Evolutionary conservation across 2,797 vertebrate species (phyloP).

Genomic region (Heteromormyrus szaboi): DNA sequence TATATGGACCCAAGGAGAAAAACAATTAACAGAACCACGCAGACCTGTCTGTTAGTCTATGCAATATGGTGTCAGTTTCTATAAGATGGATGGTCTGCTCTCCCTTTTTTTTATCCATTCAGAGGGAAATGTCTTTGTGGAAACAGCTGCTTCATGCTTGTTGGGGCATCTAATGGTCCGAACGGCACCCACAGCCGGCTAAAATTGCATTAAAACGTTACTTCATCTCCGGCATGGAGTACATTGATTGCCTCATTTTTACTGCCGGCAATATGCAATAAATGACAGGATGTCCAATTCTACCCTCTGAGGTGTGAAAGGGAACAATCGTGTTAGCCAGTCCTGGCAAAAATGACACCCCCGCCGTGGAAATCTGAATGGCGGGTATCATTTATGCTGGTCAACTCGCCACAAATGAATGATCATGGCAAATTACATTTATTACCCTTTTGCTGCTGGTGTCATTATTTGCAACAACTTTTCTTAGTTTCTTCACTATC

Average conservation of each 20-base stretch:
- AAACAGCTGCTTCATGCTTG: conserved; percentile 8
- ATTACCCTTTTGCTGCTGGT: conserved; percentile 18
- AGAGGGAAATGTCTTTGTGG: not conserved
- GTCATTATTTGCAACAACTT: conserved; percentile 20
- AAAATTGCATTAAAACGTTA: conserved; percentile 9
- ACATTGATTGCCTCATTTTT: conserved; percentile 6
- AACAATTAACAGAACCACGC: not conserved
- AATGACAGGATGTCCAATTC: not conserved
- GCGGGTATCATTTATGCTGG: conserved; percentile 9
- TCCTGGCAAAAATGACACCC: not conserved
- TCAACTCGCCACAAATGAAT: conserved; percentile 26
- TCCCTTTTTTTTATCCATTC: not conserved
- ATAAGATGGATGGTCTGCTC: not conserved
- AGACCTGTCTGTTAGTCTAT: not conserved
- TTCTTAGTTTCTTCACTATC: not conserved
- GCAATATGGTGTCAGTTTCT: too few species aligned
- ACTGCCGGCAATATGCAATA: not conserved
- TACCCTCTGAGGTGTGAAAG: not conserved
- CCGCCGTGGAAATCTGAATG: conserved; percentile 1
- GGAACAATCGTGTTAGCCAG: not conserved
- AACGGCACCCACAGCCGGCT: not conserved
- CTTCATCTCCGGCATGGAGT: not conserved
- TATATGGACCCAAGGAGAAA: not conserved
- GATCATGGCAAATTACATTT: conserved; percentile 29
- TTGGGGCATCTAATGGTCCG: not conserved